Evolutionary conservation across 2,888 invertebrate genomes (phyloP).

Genomic region (Macrophya alboannulata): DNA sequence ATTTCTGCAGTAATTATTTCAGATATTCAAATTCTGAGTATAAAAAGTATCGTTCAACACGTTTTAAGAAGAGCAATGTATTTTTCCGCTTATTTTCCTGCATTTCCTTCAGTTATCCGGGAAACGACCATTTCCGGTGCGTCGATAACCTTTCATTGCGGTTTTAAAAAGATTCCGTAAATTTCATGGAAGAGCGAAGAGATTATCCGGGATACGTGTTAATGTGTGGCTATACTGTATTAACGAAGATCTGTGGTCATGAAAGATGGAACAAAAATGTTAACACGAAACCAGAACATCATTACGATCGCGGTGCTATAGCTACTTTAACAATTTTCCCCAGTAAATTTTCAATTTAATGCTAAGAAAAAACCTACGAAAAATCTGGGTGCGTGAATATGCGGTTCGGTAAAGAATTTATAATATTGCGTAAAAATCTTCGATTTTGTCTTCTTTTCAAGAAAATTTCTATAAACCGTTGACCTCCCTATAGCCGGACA

Average conservation of each 20-base stretch:
- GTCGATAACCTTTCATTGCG: background rate
- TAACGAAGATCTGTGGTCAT: background rate
- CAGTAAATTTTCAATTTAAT: background rate
- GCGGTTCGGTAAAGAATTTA: background rate
- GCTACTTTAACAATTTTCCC: background rate
- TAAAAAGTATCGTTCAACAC: background rate
- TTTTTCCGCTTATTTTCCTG: background rate
- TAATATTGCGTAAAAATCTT: background rate
- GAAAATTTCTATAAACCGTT: background rate
- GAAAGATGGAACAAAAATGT: background rate
- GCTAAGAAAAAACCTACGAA: background rate
- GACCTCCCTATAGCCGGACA: slow-evolving; percentile 8
- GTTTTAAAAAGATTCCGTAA: background rate
- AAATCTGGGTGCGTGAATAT: background rate
- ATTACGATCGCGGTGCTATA: background rate
- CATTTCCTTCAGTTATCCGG: background rate
- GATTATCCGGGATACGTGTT: background rate
- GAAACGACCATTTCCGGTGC: background rate
- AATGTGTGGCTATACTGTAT: background rate
- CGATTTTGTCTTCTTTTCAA: background rate
- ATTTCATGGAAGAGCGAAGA: background rate
- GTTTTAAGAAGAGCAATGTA: background rate
- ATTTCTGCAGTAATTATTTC: background rate
- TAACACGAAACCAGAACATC: background rate
- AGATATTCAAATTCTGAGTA: background rate